Percentiles rank a stretch among this genome's conserved stretches.
Evolutionary conservation across 2,113 vertebrate species (phyloP).

Genomic region (Oreochromis spilurus): DNA sequence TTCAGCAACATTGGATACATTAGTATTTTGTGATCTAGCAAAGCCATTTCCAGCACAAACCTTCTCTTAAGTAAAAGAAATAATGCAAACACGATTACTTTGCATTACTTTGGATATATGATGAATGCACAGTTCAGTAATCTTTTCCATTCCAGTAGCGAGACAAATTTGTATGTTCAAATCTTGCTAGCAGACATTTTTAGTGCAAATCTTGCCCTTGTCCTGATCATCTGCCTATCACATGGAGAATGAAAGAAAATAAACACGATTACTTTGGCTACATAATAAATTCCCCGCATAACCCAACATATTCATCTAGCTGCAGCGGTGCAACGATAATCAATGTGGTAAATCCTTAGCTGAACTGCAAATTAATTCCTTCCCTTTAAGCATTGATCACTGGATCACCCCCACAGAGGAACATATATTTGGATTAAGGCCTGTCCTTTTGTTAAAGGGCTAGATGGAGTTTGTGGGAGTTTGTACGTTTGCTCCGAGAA

Average conservation of each 20-base stretch:
- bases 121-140: not conserved
- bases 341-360: not conserved
- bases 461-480: not conserved
- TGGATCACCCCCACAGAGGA: not conserved
- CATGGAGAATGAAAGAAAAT: not conserved
- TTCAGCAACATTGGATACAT: not conserved
- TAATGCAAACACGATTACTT: slow-evolving; percentile 6
- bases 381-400: not conserved
- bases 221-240: not conserved
- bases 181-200: not conserved
- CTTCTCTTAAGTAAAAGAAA: not conserved
- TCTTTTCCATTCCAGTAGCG: not conserved
- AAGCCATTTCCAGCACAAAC: not conserved
- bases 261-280: not conserved
- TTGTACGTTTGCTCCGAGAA: not conserved
- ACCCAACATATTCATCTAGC: not conserved
- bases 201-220: not conserved
- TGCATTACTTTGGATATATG: not conserved
- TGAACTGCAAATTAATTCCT: not conserved
- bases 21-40: not conserved
- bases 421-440: not conserved
- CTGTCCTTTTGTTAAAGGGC: not conserved
- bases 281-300: not conserved
- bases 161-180: not conserved
- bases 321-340: not conserved